Conservation (phyloP, 2,888 invertebrate genomes). For the Nomada hirtipes region DNA sequence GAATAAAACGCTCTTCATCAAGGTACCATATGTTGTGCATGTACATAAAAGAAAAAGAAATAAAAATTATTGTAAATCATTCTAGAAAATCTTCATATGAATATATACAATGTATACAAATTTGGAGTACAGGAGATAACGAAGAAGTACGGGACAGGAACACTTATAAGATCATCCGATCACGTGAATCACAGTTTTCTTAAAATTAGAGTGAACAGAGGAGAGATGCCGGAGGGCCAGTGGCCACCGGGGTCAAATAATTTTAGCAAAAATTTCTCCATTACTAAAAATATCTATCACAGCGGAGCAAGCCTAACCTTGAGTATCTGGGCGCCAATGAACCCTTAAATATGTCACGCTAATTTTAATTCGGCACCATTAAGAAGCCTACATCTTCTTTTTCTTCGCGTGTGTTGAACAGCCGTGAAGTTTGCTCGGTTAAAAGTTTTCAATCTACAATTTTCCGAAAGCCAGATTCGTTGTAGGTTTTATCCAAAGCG, state of each 20-base stretch:
- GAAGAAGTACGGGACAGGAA: background rate
- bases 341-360: background rate
- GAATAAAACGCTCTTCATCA: too few relatives aligned
- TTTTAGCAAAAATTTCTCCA: constrained; percentile 49
- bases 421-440: too few relatives aligned
- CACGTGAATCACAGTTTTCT: constrained; percentile 55
- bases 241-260: constrained; percentile 32
- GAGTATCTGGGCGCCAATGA: constrained; percentile 20
- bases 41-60: too few relatives aligned
- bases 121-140: background rate
- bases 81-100: background rate
- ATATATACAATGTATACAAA: too few relatives aligned
- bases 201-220: constrained; percentile 61
- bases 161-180: constrained; percentile 3
- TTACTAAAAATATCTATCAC: constrained; percentile 15
- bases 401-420: too few relatives aligned
- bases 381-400: background rate
- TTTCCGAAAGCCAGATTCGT: too few relatives aligned
- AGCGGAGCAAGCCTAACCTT: background rate
- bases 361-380: constrained; percentile 11
- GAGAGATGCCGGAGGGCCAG: background rate
- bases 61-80: too few relatives aligned
- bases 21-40: too few relatives aligned
- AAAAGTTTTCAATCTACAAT: too few relatives aligned
- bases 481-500: too few relatives aligned